Percentiles rank a stretch among this genome's conserved stretches.
Conservation (phyloP, 2,888 invertebrate genomes). For the Leucophenga maculata region DNA sequence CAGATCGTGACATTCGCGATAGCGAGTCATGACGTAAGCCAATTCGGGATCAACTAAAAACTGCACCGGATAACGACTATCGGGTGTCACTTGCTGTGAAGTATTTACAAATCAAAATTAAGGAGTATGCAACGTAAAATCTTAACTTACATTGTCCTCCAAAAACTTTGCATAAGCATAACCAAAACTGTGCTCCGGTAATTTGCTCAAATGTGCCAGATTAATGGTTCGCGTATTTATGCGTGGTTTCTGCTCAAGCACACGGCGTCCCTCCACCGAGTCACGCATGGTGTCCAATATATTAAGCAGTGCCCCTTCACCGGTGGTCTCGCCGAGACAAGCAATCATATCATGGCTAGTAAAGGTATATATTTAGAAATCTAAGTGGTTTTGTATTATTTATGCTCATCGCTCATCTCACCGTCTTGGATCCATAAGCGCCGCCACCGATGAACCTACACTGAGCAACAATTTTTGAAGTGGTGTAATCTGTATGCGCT, state of each 20-base stretch:
- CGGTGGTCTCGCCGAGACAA: constrained; percentile 93
- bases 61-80: constrained; percentile 89
- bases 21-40: constrained; percentile 97
- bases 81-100: constrained; percentile 86
- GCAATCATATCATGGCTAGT: constrained; percentile 92
- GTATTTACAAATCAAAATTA: constrained; percentile 1
- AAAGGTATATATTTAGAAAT: neutral
- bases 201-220: constrained; percentile 78
- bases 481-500: constrained; percentile 78
- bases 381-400: neutral
- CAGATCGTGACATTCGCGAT: constrained; percentile 97
- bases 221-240: constrained; percentile 89
- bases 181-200: constrained; percentile 89
- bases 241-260: constrained; percentile 85
- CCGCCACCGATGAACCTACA: constrained; percentile 89
- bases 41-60: constrained; percentile 90
- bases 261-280: constrained; percentile 83
- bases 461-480: constrained; percentile 86
- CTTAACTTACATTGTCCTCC: constrained; percentile 76
- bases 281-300: constrained; percentile 84
- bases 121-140: neutral
- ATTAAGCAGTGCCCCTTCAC: constrained; percentile 78
- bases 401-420: constrained; percentile 32
- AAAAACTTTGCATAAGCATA: constrained; percentile 89
- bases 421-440: constrained; percentile 85